Base-by-base conservation (phyloP, 2,888 invertebrate genomes). In the Zaprionus lineosus region DNA sequence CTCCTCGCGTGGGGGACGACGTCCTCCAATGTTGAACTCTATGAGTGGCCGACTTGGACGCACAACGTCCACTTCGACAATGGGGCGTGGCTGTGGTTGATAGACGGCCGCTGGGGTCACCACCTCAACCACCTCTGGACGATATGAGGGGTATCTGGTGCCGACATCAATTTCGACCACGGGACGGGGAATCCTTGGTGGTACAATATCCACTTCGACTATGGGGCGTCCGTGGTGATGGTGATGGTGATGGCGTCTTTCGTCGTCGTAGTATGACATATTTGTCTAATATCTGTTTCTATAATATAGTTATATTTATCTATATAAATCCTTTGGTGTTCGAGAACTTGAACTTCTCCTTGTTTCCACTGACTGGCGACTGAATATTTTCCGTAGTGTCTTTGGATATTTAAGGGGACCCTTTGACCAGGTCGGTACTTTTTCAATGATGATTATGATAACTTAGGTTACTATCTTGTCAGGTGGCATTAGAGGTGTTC, bases 191-290 rank as follows among this genome's bases (percentile, higher is more conserved):
- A 81, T 37, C 34, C 84, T 74, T 1, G 86, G 82, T 3, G 85
- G 84, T 11, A 69, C 64, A 59, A 87, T 73, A 47, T 87, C 88
- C 39, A 87, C 86, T 60, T 87, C 87, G 33, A 88, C 76, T 47
- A 86, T 78, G 43, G 87, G 87, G 14, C 85, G 75, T 18, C 77
- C 83, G 4, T 36, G 37, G 37, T 70, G 57, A 15, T 82, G 69
- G 12, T 86, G 83, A 48, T 85, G 82, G 12, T 83, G 79, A 16
- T 72, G 82, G 37, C 43, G 86, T 28, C 67, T 67, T 8, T 69
- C 83, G 26, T 74, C 83, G 36, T 78, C 82, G 64, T 72, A 85
- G 66, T 85, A 83, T 4, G 86, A 70, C 86, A 85, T 11, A 11
- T 46, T 21, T 60, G 19, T 46, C 29, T 28, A 7, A 40, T 12